These are phyloP conservation scores for Crossoptilon crossoptilon DNA, from an alignment of 2,797 vertebrate species.

Conservation along the genomic window DNA sequence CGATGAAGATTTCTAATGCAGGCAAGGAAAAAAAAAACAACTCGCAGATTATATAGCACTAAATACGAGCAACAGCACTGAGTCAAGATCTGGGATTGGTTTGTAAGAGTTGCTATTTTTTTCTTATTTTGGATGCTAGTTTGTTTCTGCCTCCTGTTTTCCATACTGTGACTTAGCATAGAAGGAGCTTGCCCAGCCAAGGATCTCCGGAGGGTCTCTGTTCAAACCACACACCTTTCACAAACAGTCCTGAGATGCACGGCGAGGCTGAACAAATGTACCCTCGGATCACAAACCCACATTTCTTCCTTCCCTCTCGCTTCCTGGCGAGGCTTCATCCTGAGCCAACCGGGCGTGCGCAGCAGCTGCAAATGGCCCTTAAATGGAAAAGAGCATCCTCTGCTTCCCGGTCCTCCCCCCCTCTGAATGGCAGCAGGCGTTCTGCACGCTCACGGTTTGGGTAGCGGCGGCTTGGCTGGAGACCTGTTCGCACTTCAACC, in stretches of 20 bases:
- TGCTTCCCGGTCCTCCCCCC: neutral
- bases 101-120: conserved; percentile 23
- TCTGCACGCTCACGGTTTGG: neutral
- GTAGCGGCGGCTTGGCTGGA: conserved; percentile 42
- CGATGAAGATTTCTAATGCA: conserved; percentile 58
- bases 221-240: neutral
- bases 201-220: conserved; percentile 53
- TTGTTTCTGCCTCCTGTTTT: conserved; percentile 54
- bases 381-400: neutral
- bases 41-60: conserved; percentile 70
- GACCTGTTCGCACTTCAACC: conserved; percentile 75
- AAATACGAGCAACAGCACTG: conserved; percentile 74
- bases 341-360: neutral
- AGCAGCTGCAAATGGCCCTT: neutral
- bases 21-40: conserved; percentile 13
- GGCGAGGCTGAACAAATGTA: neutral
- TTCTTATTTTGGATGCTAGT: conserved; percentile 14
- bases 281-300: neutral
- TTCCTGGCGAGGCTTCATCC: neutral
- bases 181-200: conserved; percentile 60
- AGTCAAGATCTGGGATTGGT: conserved; percentile 63
- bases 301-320: neutral
- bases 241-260: neutral
- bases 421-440: neutral
- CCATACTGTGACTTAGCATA: conserved; percentile 76